Base-by-base conservation (phyloP, 2,888 invertebrate species). In the Xestia xanthographa region DNA sequence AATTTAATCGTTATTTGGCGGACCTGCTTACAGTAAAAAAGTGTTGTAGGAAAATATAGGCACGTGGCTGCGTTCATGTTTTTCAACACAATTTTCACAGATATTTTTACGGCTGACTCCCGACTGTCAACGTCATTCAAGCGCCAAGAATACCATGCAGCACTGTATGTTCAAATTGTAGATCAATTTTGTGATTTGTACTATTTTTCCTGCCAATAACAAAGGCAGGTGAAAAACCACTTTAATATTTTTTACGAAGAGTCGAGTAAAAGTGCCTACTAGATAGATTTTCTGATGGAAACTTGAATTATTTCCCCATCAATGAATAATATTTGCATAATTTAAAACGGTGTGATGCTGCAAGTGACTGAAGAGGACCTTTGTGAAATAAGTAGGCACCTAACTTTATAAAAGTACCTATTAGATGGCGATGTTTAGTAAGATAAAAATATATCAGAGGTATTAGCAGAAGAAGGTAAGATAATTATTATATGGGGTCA, bases 311-410 rank as follows among this genome's bases (percentile, higher is more conserved):
- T 70, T 72, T 67, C 58, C 43, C n/a, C 82, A 48, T 85, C 75
- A 66, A 76, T 82, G 82, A 82, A 82, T 82, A 84, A 75, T 84
- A 82, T 82, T 82, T 73, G 81, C 82, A 82, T 84, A 82, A 80
- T 58, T 84, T 80, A 67, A 67, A 84, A 82, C n/a, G 43, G 56
- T 74, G 38, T 20, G 84, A 79, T 58, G 38, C 68, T 68, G 84
- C 79, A 74, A 58, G 26, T 62, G 62, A 58, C n/a, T 63, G 45
- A 58, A 53, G 66, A 67, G 62, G 41, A 50, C 22, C 41, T 43
- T 41, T 14, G 60, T 34, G 50, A 29, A n/a, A 14, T 69, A 48
- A 41, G 45, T 34, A 56, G 6, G n/a, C 56, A 41, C 8, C n/a
- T 77, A 43, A 11, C 17, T 11, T 20, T 53, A 14, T 34, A 6